Conservation (phyloP, 2,113 vertebrate species). For the Herpetotheres cachinnans region DNA sequence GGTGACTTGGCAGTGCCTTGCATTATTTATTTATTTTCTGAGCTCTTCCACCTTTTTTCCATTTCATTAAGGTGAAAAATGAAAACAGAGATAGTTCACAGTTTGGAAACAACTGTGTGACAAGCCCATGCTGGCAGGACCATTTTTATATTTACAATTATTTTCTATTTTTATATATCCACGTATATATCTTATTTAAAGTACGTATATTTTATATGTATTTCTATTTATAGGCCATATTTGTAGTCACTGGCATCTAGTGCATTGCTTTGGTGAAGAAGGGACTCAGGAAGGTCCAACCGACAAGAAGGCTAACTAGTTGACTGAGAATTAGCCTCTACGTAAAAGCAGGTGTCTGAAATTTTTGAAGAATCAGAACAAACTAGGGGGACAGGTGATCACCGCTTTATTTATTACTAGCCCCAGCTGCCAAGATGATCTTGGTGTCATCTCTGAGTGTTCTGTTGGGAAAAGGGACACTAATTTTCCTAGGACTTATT, state of each 20-base stretch:
- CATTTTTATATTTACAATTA: not conserved
- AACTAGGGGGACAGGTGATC: rapidly evolving
- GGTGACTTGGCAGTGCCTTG: not conserved
- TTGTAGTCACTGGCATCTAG: not conserved
- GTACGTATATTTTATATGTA: not conserved
- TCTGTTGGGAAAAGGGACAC: not conserved
- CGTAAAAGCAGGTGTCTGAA: not conserved
- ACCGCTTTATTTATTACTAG: not conserved
- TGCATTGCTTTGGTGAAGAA: not conserved
- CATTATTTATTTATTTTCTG: not conserved
- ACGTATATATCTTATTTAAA: not conserved
- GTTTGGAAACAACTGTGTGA: not conserved
- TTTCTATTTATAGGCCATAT: not conserved
- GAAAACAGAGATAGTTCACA: not conserved
- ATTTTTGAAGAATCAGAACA: not conserved
- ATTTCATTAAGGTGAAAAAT: not conserved
- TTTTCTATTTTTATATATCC: not conserved
- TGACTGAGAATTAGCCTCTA: not conserved
- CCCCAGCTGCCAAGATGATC: not conserved
- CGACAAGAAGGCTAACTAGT: not conserved
- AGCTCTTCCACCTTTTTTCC: not conserved
- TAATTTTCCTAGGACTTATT: not conserved
- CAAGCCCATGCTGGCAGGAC: not conserved
- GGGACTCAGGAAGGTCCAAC: not conserved
- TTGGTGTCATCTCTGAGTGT: not conserved